phyloP scores from a whole-genome alignment of 2,113 vertebrate genomes.

The Rhombomys opimus region DNA sequence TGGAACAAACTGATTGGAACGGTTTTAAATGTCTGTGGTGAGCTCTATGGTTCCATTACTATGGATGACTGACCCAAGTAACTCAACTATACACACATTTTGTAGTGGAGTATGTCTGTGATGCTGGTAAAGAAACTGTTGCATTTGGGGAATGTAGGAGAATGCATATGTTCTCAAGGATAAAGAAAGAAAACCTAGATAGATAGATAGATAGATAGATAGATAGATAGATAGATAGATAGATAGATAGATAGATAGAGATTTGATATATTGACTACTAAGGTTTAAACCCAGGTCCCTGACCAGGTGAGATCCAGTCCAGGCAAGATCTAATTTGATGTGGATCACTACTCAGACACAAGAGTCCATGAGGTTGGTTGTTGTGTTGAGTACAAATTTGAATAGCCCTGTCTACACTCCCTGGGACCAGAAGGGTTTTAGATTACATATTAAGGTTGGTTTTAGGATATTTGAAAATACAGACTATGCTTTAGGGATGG shows the following conservation, averaged over 20 bases:
- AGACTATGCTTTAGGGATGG: neutral
- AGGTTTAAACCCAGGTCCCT: neutral
- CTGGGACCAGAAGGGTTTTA: neutral
- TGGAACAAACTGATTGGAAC: neutral
- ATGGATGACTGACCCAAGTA: neutral
- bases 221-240: no score
- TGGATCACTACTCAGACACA: neutral
- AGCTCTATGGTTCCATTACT: neutral
- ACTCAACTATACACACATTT: neutral
- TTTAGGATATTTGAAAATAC: neutral
- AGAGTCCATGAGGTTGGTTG: neutral
- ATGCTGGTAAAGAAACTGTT: neutral
- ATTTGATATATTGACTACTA: neutral
- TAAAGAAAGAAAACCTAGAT: neutral
- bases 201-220: no score
- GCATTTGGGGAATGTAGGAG: neutral
- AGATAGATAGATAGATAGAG: no score
- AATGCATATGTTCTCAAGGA: neutral
- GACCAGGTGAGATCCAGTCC: neutral
- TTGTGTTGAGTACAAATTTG: neutral
- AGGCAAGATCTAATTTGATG: neutral
- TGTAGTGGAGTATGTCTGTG: neutral
- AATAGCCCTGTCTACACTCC: neutral
- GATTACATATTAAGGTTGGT: neutral
- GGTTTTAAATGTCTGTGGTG: neutral